Base-by-base conservation (phyloP, 2,113 vertebrate genomes). In the Megatriorchis doriae region DNA sequence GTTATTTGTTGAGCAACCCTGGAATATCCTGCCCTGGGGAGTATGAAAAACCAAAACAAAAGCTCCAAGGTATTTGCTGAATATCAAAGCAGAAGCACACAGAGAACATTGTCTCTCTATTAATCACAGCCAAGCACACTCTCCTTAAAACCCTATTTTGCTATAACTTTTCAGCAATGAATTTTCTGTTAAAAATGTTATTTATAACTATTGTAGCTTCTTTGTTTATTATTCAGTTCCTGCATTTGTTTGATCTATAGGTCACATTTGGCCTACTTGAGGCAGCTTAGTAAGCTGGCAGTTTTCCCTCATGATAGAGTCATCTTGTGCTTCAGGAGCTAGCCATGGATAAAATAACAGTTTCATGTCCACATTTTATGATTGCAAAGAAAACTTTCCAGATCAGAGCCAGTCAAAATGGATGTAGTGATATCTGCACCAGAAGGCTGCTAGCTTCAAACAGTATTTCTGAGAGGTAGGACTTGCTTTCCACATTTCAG, bases 11-110 rank as follows among this genome's bases (percentile, higher is more conserved):
- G 95, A 95, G 93, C 86, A 97, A 80, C 59, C 22, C 89, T 86
- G 78, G 67, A 95, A 94, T 94, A 97, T 89, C 89, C 95, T 97
- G 73, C 90, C 89, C 89, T 93, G 81, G 89, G 93, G 97, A 95
- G 87, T 50, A 80, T 81, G 43, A 94, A 95, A 93, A 97, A 85
- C 70, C 62, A 94, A 94, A 95, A 91, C 87, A 95, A 89, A 88
- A 93, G 61, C 87, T 96, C 66, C 71, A 94, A 96, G 91, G 62
- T 91, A 91, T 91, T 97, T 96, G 84, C 81, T 95, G 93, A 88
- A 91, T 95, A 91, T 66, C 91, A 97, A 89, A 93, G 93, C 94
- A 96, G 89, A 95, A 96, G 71, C 81, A 82, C 62, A 80, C 56
- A 89, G 68, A 94, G 89, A 88, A 58, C 66, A 65, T 45, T 73